These are phyloP conservation scores for Lasioglossum albipes DNA, from an alignment of 1,140 invertebrate genomes.

Conservation along the genomic window DNA sequence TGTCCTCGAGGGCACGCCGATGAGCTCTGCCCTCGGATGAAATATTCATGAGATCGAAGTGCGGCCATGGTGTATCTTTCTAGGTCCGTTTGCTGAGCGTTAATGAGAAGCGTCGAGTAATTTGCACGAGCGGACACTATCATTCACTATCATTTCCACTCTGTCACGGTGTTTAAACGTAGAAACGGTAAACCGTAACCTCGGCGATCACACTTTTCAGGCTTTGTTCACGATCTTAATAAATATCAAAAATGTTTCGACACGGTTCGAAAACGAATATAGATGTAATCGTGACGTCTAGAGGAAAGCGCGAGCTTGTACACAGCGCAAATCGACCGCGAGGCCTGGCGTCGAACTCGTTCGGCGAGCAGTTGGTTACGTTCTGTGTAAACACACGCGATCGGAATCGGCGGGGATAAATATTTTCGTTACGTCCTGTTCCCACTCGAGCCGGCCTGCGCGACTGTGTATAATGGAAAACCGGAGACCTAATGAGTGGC, in stretches of 20 bases:
- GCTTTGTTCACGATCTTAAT: too few relatives aligned
- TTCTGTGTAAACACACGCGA: slow-evolving; percentile 16
- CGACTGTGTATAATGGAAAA: not conserved
- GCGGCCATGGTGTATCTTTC: not conserved
- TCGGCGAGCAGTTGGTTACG: not conserved
- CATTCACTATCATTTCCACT: not conserved
- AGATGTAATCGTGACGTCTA: too few relatives aligned
- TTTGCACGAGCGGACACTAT: not conserved
- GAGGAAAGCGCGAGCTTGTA: not conserved
- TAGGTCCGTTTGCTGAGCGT: not conserved
- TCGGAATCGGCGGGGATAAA: not conserved
- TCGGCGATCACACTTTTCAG: not conserved
- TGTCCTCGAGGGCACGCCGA: slow-evolving; percentile 1
- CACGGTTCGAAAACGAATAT: not conserved
- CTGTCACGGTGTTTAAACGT: not conserved
- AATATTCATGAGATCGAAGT: slow-evolving; percentile 25
- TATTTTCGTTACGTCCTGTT: slow-evolving; percentile 35
- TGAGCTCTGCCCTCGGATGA: not conserved
- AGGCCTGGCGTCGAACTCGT: not conserved
- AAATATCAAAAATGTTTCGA: not conserved
- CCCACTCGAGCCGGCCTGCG: not conserved
- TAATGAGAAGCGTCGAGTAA: not conserved
- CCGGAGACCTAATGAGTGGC: not conserved
- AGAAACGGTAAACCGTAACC: not conserved
- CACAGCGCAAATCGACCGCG: not conserved